Conservation (phyloP, 2,797 vertebrate genomes). For the Pelobates cultripes region DNA sequence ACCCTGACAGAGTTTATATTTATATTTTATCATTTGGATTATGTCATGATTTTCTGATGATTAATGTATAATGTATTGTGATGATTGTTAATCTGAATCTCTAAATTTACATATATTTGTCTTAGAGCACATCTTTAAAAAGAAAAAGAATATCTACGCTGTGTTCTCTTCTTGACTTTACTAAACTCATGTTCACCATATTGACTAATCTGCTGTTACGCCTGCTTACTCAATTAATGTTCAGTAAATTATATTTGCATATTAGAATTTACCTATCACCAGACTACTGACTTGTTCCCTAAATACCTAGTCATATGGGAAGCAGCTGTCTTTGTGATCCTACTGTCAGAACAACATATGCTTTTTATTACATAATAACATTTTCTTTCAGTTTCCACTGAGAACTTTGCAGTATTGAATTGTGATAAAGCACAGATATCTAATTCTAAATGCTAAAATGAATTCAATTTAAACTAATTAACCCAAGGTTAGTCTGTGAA, state of each 20-base stretch:
- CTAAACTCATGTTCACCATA: slow-evolving; percentile 28
- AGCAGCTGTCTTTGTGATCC: slow-evolving; percentile 39
- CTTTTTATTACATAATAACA: slow-evolving; percentile 31
- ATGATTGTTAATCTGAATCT: not conserved
- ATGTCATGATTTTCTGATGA: too few species aligned
- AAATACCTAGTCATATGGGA: slow-evolving; percentile 20
- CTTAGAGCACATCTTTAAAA: not conserved
- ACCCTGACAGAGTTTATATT: too few species aligned
- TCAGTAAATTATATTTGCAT: slow-evolving; percentile 38
- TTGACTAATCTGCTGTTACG: slow-evolving; percentile 24
- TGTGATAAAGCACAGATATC: slow-evolving; percentile 44
- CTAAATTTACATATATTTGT: not conserved
- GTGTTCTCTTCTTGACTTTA: slow-evolving; percentile 9
- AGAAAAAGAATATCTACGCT: not conserved
- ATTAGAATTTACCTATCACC: slow-evolving; percentile 34
- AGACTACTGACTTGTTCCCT: slow-evolving; percentile 9
- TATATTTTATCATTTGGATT: too few species aligned
- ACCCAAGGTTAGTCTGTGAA: too few species aligned
- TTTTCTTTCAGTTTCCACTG: slow-evolving; percentile 26
- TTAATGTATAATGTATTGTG: too few species aligned
- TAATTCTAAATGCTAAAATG: slow-evolving; percentile 32
- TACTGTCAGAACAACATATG: slow-evolving; percentile 35
- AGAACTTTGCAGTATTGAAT: slow-evolving; percentile 23
- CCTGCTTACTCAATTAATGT: slow-evolving; percentile 32
- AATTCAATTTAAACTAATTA: not conserved